Evolutionary conservation across 2,888 invertebrate species (phyloP).

Genomic region (Erpobdella octoculata): DNA sequence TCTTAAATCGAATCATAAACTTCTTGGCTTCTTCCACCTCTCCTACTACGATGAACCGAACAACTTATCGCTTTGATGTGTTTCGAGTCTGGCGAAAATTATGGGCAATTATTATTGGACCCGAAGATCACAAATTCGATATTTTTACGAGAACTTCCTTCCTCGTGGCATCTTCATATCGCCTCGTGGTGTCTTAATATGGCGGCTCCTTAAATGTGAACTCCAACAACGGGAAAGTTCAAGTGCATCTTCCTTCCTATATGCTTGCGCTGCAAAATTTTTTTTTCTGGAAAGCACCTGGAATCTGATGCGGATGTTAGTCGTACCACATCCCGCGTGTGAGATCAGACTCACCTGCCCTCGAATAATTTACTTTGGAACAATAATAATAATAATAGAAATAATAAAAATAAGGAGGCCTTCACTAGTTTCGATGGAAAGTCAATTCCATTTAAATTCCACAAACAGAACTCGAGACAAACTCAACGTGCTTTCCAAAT

Average conservation of each 20-base stretch:
- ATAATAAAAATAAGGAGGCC: too few relatives aligned
- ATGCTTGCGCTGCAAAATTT: too few relatives aligned
- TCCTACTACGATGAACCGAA: too few relatives aligned
- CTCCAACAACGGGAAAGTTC: background rate
- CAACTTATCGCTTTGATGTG: constrained; percentile 7
- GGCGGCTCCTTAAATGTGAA: background rate
- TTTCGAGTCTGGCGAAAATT: too few relatives aligned
- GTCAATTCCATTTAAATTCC: background rate
- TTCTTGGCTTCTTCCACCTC: background rate
- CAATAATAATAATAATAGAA: too few relatives aligned
- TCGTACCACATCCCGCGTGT: constrained; percentile 1
- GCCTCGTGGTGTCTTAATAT: background rate
- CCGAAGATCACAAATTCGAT: background rate
- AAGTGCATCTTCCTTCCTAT: constrained; percentile 2
- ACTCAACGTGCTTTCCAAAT: constrained; percentile 3
- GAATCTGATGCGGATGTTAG: constrained; percentile 9
- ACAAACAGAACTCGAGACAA: constrained; percentile 5
- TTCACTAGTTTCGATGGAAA: background rate
- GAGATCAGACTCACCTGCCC: background rate
- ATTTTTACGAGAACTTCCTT: background rate
- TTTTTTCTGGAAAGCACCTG: constrained; percentile 13
- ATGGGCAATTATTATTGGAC: constrained; percentile 10
- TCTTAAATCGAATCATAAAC: constrained; percentile 2
- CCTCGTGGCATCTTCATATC: too few relatives aligned
- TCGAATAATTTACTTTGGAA: background rate